These are phyloP conservation scores for Ephydatia muelleri DNA, from an alignment of 37 sponge, comb jelly and placozoan genomes.

Conservation along the genomic window DNA sequence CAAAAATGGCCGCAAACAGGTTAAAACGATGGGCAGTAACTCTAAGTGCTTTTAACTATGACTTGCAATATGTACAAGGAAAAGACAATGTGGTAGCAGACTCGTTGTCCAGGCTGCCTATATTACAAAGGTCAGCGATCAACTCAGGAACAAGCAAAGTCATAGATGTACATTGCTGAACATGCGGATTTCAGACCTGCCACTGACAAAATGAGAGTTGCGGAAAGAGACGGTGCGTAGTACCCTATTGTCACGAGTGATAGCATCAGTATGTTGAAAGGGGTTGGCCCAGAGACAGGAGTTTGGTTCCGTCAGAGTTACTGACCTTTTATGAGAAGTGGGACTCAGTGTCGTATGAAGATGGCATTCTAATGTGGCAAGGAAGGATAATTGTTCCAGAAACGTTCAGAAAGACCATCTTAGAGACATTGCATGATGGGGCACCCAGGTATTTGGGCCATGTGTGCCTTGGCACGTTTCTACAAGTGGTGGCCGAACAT, in stretches of 20 bases:
- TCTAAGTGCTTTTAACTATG: slow-evolving; percentile 33
- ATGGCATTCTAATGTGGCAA: slow-evolving; percentile 27
- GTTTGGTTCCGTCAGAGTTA: not conserved
- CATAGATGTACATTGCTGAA: slow-evolving; percentile 5
- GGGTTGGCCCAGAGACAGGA: slow-evolving; percentile 11
- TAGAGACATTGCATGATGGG: slow-evolving; percentile 22
- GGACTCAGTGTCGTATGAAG: slow-evolving; percentile 14
- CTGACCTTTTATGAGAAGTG: not conserved
- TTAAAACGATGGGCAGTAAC: slow-evolving; percentile 46
- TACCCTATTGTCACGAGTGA: slow-evolving; percentile 24
- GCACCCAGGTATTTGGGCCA: slow-evolving; percentile 23
- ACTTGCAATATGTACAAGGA: slow-evolving; percentile 23
- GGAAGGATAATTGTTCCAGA: slow-evolving; percentile 7
- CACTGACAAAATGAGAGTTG: slow-evolving; percentile 12
- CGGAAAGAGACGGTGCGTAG: slow-evolving; percentile 20
- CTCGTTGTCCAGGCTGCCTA: slow-evolving; percentile 22
- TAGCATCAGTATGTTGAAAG: not conserved
- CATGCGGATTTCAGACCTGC: slow-evolving; percentile 1
- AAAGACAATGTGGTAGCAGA: slow-evolving; percentile 28
- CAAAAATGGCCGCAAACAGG: slow-evolving; percentile 31
- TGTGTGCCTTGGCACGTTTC: slow-evolving; percentile 18
- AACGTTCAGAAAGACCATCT: not conserved
- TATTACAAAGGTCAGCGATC: not conserved
- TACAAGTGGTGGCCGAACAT: slow-evolving; percentile 48
- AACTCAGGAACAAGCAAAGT: slow-evolving; percentile 14